Percentiles rank a stretch among this genome's conserved stretches.
Evolutionary conservation across 2,888 invertebrate genomes (phyloP).

Genomic region (Odontocolon sp.): DNA sequence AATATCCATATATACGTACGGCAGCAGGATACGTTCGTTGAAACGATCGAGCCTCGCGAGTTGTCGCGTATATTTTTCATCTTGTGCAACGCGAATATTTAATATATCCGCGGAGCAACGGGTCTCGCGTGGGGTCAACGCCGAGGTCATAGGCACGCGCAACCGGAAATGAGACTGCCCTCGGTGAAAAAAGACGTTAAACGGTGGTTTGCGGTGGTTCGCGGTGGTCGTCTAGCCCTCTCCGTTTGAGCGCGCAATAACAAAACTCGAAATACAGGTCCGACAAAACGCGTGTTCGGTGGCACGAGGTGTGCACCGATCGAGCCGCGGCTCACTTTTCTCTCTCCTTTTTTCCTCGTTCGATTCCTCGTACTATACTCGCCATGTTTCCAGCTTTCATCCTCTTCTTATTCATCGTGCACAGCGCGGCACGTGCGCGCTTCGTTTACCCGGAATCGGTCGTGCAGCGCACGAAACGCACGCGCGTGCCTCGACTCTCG

Average conservation of each 20-base stretch:
- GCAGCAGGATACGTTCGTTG: not conserved
- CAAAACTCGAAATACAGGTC: constrained; percentile 74
- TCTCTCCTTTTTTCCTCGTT: constrained; percentile 59
- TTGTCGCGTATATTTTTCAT: not conserved
- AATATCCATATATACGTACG: too few relatives aligned
- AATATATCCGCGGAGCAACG: constrained; percentile 5
- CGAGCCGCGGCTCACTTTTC: constrained; percentile 42
- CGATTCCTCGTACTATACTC: too few relatives aligned
- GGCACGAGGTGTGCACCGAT: constrained; percentile 48
- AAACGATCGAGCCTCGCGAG: not conserved
- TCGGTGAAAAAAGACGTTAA: constrained; percentile 3
- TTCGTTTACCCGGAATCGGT: not conserved
- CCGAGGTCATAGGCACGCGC: constrained; percentile 13
- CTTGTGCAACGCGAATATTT: constrained; percentile 1
- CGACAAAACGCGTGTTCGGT: constrained; percentile 63
- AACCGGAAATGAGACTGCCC: constrained; percentile 51
- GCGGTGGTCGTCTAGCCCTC: too few relatives aligned
- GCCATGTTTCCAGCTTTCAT: constrained; percentile 17
- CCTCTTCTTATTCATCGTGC: constrained; percentile 14
- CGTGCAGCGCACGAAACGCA: not conserved
- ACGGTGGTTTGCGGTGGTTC: constrained; percentile 46
- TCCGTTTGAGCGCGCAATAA: constrained; percentile 35
- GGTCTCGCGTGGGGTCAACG: constrained; percentile 37
- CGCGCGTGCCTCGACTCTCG: too few relatives aligned
- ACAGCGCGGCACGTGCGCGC: constrained; percentile 1